These are phyloP conservation scores for Lagopus muta DNA, from an alignment of 2,113 vertebrate genomes.

Conservation along the genomic window DNA sequence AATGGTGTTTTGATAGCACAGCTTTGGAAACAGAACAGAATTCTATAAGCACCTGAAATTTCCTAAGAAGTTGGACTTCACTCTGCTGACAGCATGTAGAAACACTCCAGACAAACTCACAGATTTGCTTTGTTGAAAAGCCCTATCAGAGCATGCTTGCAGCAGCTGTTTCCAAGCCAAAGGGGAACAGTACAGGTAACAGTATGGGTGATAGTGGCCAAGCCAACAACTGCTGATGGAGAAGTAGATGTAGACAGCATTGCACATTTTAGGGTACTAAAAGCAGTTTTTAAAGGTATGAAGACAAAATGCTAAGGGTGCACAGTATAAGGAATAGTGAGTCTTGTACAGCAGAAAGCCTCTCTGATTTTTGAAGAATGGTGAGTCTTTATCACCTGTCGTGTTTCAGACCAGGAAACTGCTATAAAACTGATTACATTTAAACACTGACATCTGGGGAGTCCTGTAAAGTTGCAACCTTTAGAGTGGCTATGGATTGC, in stretches of 20 bases:
- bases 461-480: background rate
- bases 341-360: background rate
- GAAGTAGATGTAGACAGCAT: background rate
- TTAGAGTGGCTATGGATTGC: background rate
- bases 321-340: background rate
- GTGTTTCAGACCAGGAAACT: background rate
- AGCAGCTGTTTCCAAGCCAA: background rate
- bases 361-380: background rate
- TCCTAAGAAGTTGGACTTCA: background rate
- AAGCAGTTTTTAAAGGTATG: background rate
- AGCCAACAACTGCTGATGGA: background rate
- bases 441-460: background rate
- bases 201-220: background rate
- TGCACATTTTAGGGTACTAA: background rate
- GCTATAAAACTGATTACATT: background rate
- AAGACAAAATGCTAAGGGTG: background rate
- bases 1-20: background rate
- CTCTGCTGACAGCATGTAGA: background rate
- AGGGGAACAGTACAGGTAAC: background rate
- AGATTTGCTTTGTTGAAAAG: background rate
- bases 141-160: fast-evolving
- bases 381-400: background rate
- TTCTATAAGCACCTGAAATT: background rate
- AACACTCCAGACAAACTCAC: fast-evolving
- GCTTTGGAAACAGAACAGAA: background rate